Conservation (phyloP, 2,113 vertebrate genomes). For the Nothoprocta pentlandii region DNA sequence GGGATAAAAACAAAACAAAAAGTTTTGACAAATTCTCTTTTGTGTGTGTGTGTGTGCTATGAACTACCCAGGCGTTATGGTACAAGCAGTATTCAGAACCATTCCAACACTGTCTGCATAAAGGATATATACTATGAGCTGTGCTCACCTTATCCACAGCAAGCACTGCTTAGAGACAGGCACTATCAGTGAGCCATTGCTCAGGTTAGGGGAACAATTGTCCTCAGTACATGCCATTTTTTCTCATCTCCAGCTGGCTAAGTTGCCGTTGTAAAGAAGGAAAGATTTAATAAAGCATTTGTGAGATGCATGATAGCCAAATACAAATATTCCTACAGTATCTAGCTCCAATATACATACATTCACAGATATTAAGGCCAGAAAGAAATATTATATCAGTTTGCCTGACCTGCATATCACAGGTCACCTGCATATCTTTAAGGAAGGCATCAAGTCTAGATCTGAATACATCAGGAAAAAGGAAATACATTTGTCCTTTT, state of each 20-base stretch:
- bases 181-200: neutral
- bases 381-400: neutral
- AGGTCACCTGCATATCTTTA: neutral
- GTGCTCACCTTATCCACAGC: neutral
- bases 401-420: neutral
- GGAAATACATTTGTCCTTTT: neutral
- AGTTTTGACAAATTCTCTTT: neutral
- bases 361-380: neutral
- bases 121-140: neutral
- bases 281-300: slow-evolving; percentile 5
- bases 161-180: neutral
- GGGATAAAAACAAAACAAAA: neutral
- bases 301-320: neutral
- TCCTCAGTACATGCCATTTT: neutral
- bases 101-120: slow-evolving; percentile 5
- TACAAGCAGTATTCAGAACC: neutral
- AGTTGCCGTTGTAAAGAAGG: neutral
- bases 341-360: slow-evolving; percentile 10
- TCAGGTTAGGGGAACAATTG: neutral
- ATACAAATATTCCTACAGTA: neutral
- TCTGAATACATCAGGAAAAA: neutral
- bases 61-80: neutral
- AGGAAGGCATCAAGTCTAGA: neutral
- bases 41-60: neutral
- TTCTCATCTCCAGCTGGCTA: neutral